Evolutionary conservation across 2,113 vertebrate species (phyloP).

Genomic region (Ammospiza nelsoni): DNA sequence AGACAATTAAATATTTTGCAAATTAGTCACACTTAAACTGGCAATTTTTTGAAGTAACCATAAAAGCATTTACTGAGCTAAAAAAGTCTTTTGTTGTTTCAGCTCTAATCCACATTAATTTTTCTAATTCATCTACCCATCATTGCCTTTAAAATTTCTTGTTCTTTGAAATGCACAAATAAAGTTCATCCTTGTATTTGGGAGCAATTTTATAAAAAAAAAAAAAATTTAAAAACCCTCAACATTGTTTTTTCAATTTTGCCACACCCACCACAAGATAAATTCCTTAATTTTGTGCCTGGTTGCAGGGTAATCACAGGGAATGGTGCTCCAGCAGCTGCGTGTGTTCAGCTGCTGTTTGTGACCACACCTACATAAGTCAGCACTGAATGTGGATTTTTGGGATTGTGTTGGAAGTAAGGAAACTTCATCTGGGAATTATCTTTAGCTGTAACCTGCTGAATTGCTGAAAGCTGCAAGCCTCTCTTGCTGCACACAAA

Average conservation of each 20-base stretch:
- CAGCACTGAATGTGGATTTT: not conserved
- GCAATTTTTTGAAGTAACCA: slow-evolving; percentile 1
- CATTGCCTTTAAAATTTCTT: not conserved
- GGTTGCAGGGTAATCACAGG: not conserved
- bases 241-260: not conserved
- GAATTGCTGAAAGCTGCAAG: not conserved
- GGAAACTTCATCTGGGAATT: not conserved
- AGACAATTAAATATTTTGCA: slow-evolving; percentile 25
- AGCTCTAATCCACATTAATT: not conserved
- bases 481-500: not conserved
- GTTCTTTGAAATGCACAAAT: not conserved
- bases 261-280: not conserved
- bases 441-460: not conserved
- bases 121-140: not conserved
- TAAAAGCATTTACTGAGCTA: not conserved
- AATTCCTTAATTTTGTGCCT: slow-evolving; percentile 2
- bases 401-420: not conserved
- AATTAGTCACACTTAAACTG: slow-evolving; percentile 2
- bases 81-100: not conserved
- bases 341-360: not conserved
- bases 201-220: not conserved
- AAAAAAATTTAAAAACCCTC: not conserved
- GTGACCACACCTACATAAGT: slow-evolving; percentile 2
- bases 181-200: not conserved
- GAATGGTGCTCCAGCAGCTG: slow-evolving; percentile 12